Percentiles rank a stretch among this genome's conserved stretches.
phyloP scores from a whole-genome alignment of 2,113 vertebrate genomes.

The Alosa alosa region DNA sequence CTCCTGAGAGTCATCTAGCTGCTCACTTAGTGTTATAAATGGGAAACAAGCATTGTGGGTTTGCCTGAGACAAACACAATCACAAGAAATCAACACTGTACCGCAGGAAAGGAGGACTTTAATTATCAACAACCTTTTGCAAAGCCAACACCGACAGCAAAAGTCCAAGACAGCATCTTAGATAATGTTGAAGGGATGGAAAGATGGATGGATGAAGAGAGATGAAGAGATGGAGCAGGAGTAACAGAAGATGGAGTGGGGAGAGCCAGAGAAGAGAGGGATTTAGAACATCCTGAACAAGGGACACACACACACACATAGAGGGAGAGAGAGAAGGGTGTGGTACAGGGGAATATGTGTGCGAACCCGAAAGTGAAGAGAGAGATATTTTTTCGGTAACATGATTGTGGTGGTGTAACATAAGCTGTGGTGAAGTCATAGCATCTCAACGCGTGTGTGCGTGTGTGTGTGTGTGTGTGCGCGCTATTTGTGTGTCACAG shows the following conservation, averaged over 20 bases:
- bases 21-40: too few relatives aligned
- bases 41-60: too few relatives aligned
- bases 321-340: too few relatives aligned
- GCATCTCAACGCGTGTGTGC: background rate
- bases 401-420: background rate
- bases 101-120: too few relatives aligned
- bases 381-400: background rate
- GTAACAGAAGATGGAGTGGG: background rate
- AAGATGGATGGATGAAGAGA: background rate
- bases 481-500: conserved; percentile 60
- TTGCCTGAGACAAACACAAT: too few relatives aligned
- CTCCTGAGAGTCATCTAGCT: too few relatives aligned
- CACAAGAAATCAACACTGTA: too few relatives aligned
- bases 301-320: too few relatives aligned
- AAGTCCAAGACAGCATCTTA: too few relatives aligned
- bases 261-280: background rate
- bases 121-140: too few relatives aligned
- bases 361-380: background rate
- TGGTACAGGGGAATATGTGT: background rate
- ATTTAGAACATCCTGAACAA: background rate
- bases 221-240: background rate
- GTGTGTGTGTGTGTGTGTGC: background rate
- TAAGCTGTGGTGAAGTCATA: background rate
- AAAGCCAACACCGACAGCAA: too few relatives aligned
- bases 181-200: background rate